phyloP scores from a whole-genome alignment of 2,113 vertebrate genomes.

The Chloropsis hardwickii region DNA sequence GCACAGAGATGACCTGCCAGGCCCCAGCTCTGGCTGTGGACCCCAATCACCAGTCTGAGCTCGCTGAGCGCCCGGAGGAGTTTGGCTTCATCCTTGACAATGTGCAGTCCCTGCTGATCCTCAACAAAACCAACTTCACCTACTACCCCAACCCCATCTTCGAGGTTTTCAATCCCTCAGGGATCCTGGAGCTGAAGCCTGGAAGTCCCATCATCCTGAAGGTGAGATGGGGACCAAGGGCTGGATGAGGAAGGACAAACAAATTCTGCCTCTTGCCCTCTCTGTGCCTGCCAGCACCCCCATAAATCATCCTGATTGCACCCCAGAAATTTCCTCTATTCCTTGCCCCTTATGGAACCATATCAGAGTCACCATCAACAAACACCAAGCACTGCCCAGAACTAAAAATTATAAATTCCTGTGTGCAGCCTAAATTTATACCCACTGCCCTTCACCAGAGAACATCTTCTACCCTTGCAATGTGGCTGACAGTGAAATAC shows the following conservation, averaged over 20 bases:
- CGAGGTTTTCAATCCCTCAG: conserved; percentile 86
- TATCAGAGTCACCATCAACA: background rate
- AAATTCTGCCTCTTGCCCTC: background rate
- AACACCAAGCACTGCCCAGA: background rate
- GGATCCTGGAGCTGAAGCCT: conserved; percentile 93
- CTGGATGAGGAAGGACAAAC: background rate
- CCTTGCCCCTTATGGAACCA: background rate
- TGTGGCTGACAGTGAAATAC: background rate
- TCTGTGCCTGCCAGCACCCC: background rate
- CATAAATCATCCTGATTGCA: background rate
- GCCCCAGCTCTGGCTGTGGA: conserved; percentile 86
- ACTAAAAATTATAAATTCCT: background rate
- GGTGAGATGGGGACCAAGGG: conserved; percentile 65
- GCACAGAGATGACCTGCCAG: conserved; percentile 92
- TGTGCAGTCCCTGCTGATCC: conserved; percentile 86
- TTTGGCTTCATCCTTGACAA: conserved; percentile 97
- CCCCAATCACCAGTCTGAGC: conserved; percentile 79
- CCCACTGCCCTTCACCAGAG: background rate
- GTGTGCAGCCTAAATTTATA: background rate
- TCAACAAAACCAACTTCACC: conserved; percentile 93
- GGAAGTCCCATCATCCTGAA: conserved; percentile 97
- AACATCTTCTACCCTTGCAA: background rate
- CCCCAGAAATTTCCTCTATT: background rate
- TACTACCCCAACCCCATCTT: conserved; percentile 96
- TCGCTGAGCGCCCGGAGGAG: conserved; percentile 86